These are phyloP conservation scores for Alviniconcha marisindica DNA, from an alignment of 1,140 invertebrate genomes.

Conservation along the genomic window DNA sequence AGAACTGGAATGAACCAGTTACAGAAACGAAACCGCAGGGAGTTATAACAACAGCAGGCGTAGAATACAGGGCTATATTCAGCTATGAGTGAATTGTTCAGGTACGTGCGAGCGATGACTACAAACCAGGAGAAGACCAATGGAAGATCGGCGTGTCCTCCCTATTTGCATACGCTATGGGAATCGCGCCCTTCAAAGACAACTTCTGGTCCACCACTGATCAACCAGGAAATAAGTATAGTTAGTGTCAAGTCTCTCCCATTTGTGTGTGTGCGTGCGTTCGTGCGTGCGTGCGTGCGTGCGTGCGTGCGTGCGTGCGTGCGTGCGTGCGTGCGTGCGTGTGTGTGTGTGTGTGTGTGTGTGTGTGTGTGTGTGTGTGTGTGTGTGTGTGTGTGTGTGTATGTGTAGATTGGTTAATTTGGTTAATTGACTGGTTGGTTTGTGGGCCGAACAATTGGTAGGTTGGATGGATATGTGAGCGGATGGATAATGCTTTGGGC, in stretches of 20 bases:
- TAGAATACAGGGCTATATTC: too few relatives aligned
- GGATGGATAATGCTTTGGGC: too few relatives aligned
- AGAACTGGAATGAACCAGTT: too few relatives aligned
- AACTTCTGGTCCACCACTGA: constrained; percentile 69
- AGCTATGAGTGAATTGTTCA: too few relatives aligned
- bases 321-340: background rate
- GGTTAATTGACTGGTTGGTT: too few relatives aligned
- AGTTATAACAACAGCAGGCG: too few relatives aligned
- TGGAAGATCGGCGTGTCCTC: constrained; percentile 73
- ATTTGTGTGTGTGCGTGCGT: background rate
- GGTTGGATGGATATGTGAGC: too few relatives aligned
- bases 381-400: too few relatives aligned
- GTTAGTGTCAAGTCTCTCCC: constrained; percentile 25
- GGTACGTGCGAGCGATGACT: constrained; percentile 68
- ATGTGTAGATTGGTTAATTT: background rate
- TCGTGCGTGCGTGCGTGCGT: background rate
- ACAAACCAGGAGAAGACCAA: constrained; percentile 57
- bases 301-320: background rate
- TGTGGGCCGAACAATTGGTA: too few relatives aligned
- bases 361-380: background rate
- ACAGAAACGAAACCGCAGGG: too few relatives aligned
- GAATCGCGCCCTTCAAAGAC: constrained; percentile 72
- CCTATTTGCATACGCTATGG: constrained; percentile 69
- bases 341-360: background rate
- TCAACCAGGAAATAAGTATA: constrained; percentile 66